Evolutionary conservation across 23 tunicate genomes (phyloP), one percentile per base, ranked within the genome.

Genomic region (Trididemnum miniatum): DNA sequence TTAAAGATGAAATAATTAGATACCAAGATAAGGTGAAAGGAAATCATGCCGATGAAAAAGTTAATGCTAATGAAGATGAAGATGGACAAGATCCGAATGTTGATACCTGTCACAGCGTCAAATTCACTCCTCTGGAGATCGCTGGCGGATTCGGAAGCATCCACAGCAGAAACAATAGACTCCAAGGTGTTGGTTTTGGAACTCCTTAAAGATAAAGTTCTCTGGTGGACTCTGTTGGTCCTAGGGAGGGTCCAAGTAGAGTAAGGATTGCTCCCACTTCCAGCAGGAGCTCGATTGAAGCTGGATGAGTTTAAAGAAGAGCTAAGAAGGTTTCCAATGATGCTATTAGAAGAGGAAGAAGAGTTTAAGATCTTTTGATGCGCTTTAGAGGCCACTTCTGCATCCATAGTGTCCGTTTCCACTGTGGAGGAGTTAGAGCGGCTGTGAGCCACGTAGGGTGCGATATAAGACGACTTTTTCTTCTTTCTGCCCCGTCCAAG

Each of bases 231-330:
- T n/a, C 84, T 79, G 27, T 86, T 71, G 1, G 90, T 86, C 34
- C 90, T 86, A 1, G 90, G 90, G 4, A 86, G 52, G 1, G 90
- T 86, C 90, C 90, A 86, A 1, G 90, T 86, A 3, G 90, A 71
- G 35, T 86, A 86, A 35, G 78, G 57, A 9, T 38, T 34, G 0
- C 34, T 74, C 3, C 63, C n/a, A 44, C 24, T 3, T 34, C 7
- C 22, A 1, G 82, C 44, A 0, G 73, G 62, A 23, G 79, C 29
- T 0, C 35, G 20, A 25, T 60, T 51, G 1, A 72, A 73, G 24
- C 30, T 35, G 34, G 89, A 71, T 1, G 89, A 77, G 62, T 34
- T 49, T 7, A 34, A 35, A 2, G 90, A 86, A 1, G 82, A 36
- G 12, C 77, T 63, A 33, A 86, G 82, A 3, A 79, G 51, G 72